phyloP scores from a whole-genome alignment of 2,113 vertebrate species.

The Pelodiscus sinensis region DNA sequence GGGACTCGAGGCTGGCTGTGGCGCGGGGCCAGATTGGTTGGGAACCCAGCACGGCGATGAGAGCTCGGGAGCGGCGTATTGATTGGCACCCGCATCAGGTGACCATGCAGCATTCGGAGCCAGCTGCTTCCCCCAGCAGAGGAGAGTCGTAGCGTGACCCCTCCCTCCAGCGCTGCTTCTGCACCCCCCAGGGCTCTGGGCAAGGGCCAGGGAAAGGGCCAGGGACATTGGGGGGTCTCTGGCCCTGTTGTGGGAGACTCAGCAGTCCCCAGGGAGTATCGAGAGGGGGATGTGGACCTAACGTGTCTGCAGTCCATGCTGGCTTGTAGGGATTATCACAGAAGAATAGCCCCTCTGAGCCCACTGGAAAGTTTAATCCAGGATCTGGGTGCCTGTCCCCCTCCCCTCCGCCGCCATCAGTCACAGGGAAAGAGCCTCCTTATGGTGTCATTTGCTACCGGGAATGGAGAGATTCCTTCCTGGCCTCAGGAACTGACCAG shows the following conservation, averaged over 20 bases:
- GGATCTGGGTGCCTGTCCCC: not conserved
- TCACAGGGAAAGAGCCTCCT: not conserved
- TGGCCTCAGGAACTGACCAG: not conserved
- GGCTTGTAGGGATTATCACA: not conserved
- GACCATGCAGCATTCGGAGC: not conserved
- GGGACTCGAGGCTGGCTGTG: slow-evolving; percentile 34
- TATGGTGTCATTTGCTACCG: not conserved
- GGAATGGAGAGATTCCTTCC: not conserved
- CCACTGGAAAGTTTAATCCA: not conserved
- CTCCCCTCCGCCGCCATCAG: not conserved
- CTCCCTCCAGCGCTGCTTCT: not conserved
- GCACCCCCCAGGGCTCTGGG: not conserved
- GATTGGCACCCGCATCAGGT: not conserved
- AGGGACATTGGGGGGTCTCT: not conserved
- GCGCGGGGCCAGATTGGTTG: not conserved
- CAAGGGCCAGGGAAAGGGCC: not conserved
- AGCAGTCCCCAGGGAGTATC: not conserved
- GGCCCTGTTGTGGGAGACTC: not conserved
- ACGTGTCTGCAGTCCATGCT: not conserved
- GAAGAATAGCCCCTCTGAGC: not conserved
- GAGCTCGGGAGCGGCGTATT: not conserved
- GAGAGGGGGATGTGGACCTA: not conserved
- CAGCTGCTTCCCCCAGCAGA: not conserved
- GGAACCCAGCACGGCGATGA: not conserved
- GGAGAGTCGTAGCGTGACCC: not conserved